These are phyloP conservation scores for Benthochromis sp. DNA, from an alignment of 2,113 vertebrate genomes.

Conservation along the genomic window DNA sequence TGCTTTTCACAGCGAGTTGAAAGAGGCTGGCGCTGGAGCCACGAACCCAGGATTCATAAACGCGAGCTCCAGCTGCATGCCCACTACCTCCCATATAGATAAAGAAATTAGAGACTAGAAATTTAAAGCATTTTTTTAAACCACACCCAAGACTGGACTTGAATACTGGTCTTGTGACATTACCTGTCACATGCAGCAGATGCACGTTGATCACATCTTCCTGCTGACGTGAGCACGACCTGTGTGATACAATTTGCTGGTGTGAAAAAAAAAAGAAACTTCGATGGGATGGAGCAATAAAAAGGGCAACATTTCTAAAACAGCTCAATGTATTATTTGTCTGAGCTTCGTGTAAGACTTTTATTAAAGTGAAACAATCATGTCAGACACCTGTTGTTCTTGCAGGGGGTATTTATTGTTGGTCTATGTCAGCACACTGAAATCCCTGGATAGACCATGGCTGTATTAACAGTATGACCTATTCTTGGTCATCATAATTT, in stretches of 20 bases:
- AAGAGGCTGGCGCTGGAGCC: constrained; percentile 36
- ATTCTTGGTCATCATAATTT: constrained; percentile 56
- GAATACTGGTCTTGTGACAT: constrained; percentile 14
- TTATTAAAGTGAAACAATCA: constrained; percentile 63
- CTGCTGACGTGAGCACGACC: background rate
- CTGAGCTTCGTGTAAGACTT: constrained; percentile 44
- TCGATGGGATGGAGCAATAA: constrained; percentile 11
- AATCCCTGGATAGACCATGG: constrained; percentile 46
- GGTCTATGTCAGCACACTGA: constrained; percentile 44
- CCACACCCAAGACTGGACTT: background rate
- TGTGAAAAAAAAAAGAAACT: background rate
- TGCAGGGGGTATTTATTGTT: constrained; percentile 43
- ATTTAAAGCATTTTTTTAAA: background rate
- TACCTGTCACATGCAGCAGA: background rate
- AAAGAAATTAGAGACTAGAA: constrained; percentile 3
- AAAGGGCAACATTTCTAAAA: constrained; percentile 31
- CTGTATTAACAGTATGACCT: constrained; percentile 48
- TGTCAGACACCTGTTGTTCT: constrained; percentile 63
- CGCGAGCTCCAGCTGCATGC: constrained; percentile 55
- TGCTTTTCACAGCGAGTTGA: constrained; percentile 56
- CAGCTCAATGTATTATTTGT: constrained; percentile 53
- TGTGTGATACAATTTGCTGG: background rate
- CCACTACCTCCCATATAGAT: background rate
- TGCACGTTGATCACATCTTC: background rate
- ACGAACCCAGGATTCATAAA: constrained; percentile 31